These are phyloP conservation scores for Oxygymnocypris stewartii DNA, from an alignment of 2,113 vertebrate genomes.

Conservation along the genomic window DNA sequence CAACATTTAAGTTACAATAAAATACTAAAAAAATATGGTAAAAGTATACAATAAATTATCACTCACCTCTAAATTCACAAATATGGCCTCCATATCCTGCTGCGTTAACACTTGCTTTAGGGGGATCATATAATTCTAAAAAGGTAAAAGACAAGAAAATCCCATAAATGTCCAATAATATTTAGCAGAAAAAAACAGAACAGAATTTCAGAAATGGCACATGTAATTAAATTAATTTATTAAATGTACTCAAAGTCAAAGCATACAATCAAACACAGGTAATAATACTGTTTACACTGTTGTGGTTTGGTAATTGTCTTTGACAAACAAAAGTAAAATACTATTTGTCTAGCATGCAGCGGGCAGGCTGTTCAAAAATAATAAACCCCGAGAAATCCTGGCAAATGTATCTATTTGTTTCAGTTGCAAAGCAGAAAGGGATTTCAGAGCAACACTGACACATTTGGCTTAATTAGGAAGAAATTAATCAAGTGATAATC, in stretches of 20 bases:
- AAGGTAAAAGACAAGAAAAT: conserved; percentile 2
- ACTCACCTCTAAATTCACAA: conserved; percentile 94
- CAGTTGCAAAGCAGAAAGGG: conserved; percentile 30
- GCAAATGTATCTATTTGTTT: conserved; percentile 26
- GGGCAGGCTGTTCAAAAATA: background rate
- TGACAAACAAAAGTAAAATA: background rate
- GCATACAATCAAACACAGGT: background rate
- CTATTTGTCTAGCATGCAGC: background rate
- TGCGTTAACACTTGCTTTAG: conserved; percentile 85
- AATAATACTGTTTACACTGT: background rate
- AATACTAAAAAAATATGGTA: background rate
- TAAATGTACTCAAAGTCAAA: background rate
- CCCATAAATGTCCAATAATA: background rate
- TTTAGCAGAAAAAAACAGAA: background rate
- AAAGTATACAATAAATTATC: background rate
- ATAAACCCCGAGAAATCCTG: conserved; percentile 6
- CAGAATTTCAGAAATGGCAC: background rate
- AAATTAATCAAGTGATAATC: conserved; percentile 31
- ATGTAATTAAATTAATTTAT: background rate
- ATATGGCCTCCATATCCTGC: conserved; percentile 89
- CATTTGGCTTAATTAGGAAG: background rate
- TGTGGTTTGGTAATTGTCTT: background rate
- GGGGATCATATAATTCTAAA: conserved; percentile 93
- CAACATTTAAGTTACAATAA: too few relatives aligned
- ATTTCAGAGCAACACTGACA: background rate